phyloP scores from a whole-genome alignment of 2,113 vertebrate species.

The Orcinus orca region DNA sequence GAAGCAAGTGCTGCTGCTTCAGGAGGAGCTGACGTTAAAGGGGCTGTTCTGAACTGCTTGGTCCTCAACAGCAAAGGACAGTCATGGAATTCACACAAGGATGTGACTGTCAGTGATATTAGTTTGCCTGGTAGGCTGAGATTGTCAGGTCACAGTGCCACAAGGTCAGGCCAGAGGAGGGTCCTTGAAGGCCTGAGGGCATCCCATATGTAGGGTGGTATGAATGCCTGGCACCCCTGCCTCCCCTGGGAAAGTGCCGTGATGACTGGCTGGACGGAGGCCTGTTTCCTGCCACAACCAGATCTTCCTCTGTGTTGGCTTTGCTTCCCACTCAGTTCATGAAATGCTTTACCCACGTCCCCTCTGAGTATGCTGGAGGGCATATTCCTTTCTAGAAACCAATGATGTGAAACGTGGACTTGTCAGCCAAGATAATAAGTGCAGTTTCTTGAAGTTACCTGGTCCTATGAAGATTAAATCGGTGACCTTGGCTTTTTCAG shows the following conservation, averaged over 20 bases:
- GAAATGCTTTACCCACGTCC: not conserved
- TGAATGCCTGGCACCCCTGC: not conserved
- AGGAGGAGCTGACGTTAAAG: not conserved
- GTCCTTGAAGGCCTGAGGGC: not conserved
- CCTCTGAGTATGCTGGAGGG: not conserved
- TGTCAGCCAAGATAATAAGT: not conserved
- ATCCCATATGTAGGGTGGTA: fast-evolving
- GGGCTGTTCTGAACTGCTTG: not conserved
- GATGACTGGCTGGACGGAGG: not conserved
- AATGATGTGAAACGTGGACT: not conserved
- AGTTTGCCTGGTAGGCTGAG: not conserved
- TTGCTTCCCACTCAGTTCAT: not conserved
- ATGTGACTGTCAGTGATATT: not conserved
- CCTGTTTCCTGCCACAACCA: not conserved
- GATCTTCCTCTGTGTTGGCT: not conserved
- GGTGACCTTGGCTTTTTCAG: not conserved
- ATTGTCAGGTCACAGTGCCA: not conserved
- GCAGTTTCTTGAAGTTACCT: not conserved
- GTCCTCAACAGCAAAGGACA: not conserved
- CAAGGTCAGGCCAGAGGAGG: no score
- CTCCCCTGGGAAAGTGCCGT: not conserved
- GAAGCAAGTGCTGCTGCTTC: not conserved
- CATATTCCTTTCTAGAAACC: not conserved
- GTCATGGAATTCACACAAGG: not conserved
- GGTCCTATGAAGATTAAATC: not conserved